Evolutionary conservation across 2,888 invertebrate genomes (phyloP).

Genomic region (Microlaimidae sp.): DNA sequence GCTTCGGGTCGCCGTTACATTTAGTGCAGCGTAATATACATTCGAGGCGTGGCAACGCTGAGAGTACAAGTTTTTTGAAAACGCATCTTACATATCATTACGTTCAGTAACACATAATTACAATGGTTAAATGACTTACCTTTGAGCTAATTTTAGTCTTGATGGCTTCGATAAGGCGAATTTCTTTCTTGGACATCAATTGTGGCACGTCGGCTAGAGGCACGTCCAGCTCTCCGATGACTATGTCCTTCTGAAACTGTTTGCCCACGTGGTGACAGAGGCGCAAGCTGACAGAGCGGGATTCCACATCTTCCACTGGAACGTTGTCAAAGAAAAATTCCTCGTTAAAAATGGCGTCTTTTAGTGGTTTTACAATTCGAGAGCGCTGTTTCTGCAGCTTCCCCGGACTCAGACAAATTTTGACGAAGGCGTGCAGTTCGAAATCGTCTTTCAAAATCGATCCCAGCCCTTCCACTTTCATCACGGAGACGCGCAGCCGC

Average conservation of each 20-base stretch:
- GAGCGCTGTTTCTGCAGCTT: slow-evolving; percentile 38
- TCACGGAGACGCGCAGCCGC: slow-evolving; percentile 36
- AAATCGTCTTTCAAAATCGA: slow-evolving; percentile 19
- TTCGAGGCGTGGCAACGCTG: too few relatives aligned
- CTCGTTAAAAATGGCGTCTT: slow-evolving; percentile 31
- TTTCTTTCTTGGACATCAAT: slow-evolving; percentile 36
- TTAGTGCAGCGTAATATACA: too few relatives aligned
- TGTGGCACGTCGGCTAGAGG: slow-evolving; percentile 35
- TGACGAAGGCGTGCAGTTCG: slow-evolving; percentile 36
- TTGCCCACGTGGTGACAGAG: slow-evolving; percentile 36
- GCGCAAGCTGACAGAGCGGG: slow-evolving; percentile 34
- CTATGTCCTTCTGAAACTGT: slow-evolving; percentile 33
- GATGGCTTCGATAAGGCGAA: too few relatives aligned
- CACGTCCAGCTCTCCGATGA: slow-evolving; percentile 38
- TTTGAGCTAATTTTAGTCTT: too few relatives aligned
- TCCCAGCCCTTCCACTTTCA: slow-evolving; percentile 26
- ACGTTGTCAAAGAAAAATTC: slow-evolving; percentile 39
- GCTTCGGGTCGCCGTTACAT: too few relatives aligned
- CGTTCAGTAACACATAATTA: too few relatives aligned
- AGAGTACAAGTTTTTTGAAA: too few relatives aligned
- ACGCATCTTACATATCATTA: too few relatives aligned
- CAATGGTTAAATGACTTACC: too few relatives aligned
- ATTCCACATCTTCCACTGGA: slow-evolving; percentile 34
- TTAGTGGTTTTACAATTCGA: slow-evolving; percentile 32
- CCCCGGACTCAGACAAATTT: slow-evolving; percentile 38